Evolutionary conservation across 2,113 vertebrate species (phyloP).

Genomic region (Arothron firmamentum): DNA sequence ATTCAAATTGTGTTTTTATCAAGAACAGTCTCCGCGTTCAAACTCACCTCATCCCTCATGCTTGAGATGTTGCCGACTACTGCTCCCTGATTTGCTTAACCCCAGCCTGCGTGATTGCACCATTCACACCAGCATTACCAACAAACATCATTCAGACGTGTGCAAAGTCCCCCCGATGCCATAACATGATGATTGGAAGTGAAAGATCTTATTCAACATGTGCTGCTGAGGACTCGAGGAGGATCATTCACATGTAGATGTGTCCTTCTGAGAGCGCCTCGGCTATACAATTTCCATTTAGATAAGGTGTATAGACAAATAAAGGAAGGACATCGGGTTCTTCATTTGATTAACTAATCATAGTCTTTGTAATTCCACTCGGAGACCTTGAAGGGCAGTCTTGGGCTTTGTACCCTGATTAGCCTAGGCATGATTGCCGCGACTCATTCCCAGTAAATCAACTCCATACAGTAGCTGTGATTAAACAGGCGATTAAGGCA

Average conservation of each 20-base stretch:
- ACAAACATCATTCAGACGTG: constrained; percentile 59
- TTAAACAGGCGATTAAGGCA: constrained; percentile 67
- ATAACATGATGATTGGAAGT: constrained; percentile 65
- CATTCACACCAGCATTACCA: constrained; percentile 53
- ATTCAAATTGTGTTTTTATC: neutral
- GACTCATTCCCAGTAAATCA: constrained; percentile 72
- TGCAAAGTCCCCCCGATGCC: constrained; percentile 56
- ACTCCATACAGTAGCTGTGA: constrained; percentile 62
- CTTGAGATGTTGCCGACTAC: constrained; percentile 43
- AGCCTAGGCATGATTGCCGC: constrained; percentile 65
- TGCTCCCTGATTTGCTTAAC: constrained; percentile 58
- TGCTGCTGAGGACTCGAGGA: constrained; percentile 45
- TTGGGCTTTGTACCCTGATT: constrained; percentile 62
- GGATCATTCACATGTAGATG: constrained; percentile 74
- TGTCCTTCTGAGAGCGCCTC: constrained; percentile 63
- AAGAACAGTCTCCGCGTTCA: constrained; percentile 50
- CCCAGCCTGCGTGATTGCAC: constrained; percentile 59
- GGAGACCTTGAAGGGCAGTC: constrained; percentile 64
- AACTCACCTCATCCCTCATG: constrained; percentile 36
- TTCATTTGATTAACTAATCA: constrained; percentile 81
- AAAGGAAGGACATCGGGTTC: constrained; percentile 67
- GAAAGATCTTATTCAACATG: constrained; percentile 64
- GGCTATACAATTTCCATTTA: constrained; percentile 72
- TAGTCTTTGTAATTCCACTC: constrained; percentile 76
- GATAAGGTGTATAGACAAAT: constrained; percentile 71